A percentile compares a stretch with the other conserved stretches of the same genome.
Conservation (phyloP, 2,113 vertebrate species). For the Tapirus terrestris region DNA sequence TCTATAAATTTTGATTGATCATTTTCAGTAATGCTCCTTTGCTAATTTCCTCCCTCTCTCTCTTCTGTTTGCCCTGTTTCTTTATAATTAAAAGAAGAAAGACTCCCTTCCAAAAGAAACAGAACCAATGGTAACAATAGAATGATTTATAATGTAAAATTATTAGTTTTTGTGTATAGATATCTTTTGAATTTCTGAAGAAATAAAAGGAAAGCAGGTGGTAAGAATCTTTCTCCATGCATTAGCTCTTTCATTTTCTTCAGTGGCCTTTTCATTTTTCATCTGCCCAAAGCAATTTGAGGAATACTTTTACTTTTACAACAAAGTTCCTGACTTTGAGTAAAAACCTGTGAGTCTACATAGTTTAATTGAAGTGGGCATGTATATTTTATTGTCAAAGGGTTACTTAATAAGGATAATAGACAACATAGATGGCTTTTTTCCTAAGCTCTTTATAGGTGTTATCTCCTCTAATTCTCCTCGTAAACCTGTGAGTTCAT, state of each 20-base stretch:
- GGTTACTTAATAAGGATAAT: slow-evolving; percentile 7
- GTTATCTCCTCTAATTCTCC: neutral
- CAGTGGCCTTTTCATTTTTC: neutral
- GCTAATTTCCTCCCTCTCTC: neutral
- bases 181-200: neutral
- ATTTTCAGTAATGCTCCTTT: neutral
- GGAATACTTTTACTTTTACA: neutral
- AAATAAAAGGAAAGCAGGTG: neutral
- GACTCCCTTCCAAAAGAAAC: neutral
- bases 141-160: neutral
- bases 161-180: neutral
- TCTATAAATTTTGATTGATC: slow-evolving; percentile 44
- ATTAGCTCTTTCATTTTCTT: neutral
- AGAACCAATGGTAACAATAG: neutral
- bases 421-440: neutral
- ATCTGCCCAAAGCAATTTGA: neutral
- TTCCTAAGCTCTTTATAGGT: slow-evolving; percentile 38
- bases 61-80: neutral
- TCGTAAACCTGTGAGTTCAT: neutral
- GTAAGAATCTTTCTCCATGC: neutral
- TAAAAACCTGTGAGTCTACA: neutral
- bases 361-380: slow-evolving; percentile 7
- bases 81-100: neutral
- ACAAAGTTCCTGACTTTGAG: neutral
- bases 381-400: neutral